These are phyloP conservation scores for Anseranas semipalmata DNA, from an alignment of 2,113 vertebrate species.

Conservation along the genomic window DNA sequence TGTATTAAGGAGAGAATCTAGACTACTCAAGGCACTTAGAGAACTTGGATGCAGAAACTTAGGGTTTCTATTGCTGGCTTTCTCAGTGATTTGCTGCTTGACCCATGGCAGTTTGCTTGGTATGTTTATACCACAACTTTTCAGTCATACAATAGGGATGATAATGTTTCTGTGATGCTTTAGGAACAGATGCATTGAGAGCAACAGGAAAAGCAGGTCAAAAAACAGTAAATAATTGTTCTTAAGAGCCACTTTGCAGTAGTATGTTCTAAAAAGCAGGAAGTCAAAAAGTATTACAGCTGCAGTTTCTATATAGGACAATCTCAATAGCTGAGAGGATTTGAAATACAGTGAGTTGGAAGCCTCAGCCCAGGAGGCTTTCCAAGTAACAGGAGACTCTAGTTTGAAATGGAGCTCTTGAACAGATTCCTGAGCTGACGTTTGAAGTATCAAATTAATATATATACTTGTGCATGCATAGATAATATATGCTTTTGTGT, in stretches of 20 bases:
- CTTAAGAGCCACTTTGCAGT: neutral
- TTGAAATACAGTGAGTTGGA: neutral
- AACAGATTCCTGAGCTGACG: neutral
- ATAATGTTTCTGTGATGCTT: neutral
- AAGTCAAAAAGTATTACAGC: neutral
- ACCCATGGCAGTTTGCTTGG: constrained; percentile 13
- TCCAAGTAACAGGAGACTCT: neutral
- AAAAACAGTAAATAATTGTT: neutral
- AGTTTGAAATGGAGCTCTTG: neutral
- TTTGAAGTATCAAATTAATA: neutral
- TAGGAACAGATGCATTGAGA: neutral
- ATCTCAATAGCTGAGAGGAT: neutral
- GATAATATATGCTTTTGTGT: neutral
- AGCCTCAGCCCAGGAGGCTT: neutral
- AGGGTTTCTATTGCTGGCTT: constrained; percentile 39
- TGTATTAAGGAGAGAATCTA: constrained; percentile 62
- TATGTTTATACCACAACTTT: constrained; percentile 4
- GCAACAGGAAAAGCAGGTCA: neutral
- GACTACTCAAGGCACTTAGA: constrained; percentile 54
- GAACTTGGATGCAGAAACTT: constrained; percentile 49
- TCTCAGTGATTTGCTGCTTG: constrained; percentile 52
- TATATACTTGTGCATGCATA: neutral
- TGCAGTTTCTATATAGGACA: neutral
- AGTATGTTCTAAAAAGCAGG: neutral
- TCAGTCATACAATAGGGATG: neutral